Percentiles rank a stretch among this genome's conserved stretches.
phyloP scores from a whole-genome alignment of 2,113 vertebrate species.

The Steatornis caripensis region DNA sequence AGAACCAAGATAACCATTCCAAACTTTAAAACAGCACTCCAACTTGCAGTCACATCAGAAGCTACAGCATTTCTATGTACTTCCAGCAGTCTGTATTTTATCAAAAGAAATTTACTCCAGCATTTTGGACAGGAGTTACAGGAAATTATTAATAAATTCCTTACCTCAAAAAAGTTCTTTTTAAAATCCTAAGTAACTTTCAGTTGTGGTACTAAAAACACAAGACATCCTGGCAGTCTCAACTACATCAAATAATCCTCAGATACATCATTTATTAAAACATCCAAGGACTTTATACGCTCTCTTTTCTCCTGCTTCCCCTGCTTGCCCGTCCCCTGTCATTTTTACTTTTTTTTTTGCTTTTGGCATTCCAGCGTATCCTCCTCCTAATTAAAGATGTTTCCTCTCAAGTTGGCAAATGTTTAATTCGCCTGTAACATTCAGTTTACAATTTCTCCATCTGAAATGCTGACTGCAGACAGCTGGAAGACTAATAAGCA shows the following conservation, averaged over 20 bases:
- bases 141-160: conserved; percentile 49
- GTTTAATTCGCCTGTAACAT: conserved; percentile 39
- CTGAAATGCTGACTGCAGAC: conserved; percentile 2
- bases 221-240: conserved; percentile 45
- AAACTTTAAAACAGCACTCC: neutral
- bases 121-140: conserved; percentile 46
- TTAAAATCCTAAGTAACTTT: conserved; percentile 45
- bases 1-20: neutral
- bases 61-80: neutral
- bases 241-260: conserved; percentile 53
- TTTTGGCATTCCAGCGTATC: conserved; percentile 6
- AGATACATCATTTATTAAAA: conserved; percentile 67
- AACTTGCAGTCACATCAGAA: neutral
- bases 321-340: neutral
- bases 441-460: conserved; percentile 2
- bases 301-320: conserved; percentile 17
- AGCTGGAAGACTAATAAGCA: neutral
- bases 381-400: conserved; percentile 44
- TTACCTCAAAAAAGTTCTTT: conserved; percentile 40
- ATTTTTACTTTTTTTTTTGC: neutral
- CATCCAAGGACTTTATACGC: conserved; percentile 26
- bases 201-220: conserved; percentile 31
- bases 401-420: conserved; percentile 35
- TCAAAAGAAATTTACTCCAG: conserved; percentile 32
- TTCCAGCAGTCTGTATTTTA: conserved; percentile 5